Conservation (phyloP, 2,797 vertebrate genomes). For the Chaenodraco wilsoni region DNA sequence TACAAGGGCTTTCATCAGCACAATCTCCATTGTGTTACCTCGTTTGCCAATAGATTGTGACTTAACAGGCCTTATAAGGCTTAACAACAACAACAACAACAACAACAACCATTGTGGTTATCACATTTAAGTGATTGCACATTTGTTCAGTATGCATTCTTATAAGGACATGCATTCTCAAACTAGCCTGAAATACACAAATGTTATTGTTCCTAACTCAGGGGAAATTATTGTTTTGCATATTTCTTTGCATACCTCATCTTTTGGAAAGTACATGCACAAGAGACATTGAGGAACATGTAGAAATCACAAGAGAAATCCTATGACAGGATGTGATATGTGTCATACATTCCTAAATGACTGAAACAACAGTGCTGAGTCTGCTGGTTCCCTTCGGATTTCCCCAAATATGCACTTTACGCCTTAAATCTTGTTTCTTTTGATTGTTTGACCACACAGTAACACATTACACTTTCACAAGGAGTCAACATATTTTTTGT, state of each 20-base stretch:
- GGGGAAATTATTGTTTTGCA: neutral
- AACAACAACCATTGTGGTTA: too few relatives aligned
- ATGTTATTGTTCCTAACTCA: neutral
- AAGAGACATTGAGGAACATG: neutral
- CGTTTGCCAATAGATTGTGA: too few relatives aligned
- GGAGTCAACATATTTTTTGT: neutral
- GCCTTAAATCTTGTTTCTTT: neutral
- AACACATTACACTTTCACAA: too few relatives aligned
- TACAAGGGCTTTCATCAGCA: too few relatives aligned
- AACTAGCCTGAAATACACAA: neutral
- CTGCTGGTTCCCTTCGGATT: neutral
- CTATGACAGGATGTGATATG: neutral
- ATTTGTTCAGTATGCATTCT: too few relatives aligned
- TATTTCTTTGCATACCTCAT: neutral
- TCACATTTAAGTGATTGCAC: neutral
- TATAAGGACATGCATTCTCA: neutral
- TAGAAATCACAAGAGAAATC: too few relatives aligned
- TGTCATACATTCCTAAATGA: constrained; percentile 29
- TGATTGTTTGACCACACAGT: too few relatives aligned
- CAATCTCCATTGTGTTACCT: too few relatives aligned
- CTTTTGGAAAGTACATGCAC: neutral
- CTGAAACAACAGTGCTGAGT: constrained; percentile 34
- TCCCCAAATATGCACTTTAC: neutral
- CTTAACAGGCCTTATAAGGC: too few relatives aligned
- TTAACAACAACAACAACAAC: too few relatives aligned